Evolutionary conservation across 1,140 invertebrate species (phyloP), one percentile per base, ranked within the genome.

Genomic region (Zaprionus ghesquierei): DNA sequence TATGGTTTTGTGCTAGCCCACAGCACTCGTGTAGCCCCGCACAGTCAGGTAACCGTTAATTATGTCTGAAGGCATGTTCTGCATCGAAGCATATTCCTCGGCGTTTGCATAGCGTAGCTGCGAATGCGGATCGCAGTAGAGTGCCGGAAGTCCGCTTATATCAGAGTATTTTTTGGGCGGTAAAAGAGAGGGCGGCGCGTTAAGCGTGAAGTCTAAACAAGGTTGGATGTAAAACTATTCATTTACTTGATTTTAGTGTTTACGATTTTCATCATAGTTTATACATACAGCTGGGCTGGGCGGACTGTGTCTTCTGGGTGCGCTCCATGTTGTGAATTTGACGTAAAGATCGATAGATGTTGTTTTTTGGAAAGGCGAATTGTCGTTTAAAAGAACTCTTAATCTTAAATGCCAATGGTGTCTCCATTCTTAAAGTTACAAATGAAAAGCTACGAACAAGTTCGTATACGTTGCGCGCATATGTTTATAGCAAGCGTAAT

Each of bases 121-220:
- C 10, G 96, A 98, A 86, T 98, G 96, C 20, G 97, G 96, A 94
- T 98, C 97, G 77, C 96, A 96, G 81, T 98, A 99, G 50, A 95
- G 95, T 50, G 97, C 96, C 55, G 95, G 94, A 56, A 98, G 89
- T 1, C 97, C 97, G 77, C 97, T 98, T 59, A 98, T 95, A 90
- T 98, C 98, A 0, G 97, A 98, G 92, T 98, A 98, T 86, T 98
- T 98, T 90, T 98, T 98, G 2, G 96, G 94, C 23, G 97, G 98
- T 91, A 95, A 96, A 77, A 98, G 97, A 62, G 97, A 97, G 35
- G 97, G 97, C 18, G 97, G 97, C 31, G 97, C 97, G 93, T 98
- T 97, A 68, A 98, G 96, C 41, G 94, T 95, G 87, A 95, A 95
- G 92, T 97, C 96, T 96, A 49, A 12, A 5, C 12, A 69, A 62